Evolutionary conservation across 2,797 vertebrate genomes (phyloP).

Genomic region (Danio aesculapii): DNA sequence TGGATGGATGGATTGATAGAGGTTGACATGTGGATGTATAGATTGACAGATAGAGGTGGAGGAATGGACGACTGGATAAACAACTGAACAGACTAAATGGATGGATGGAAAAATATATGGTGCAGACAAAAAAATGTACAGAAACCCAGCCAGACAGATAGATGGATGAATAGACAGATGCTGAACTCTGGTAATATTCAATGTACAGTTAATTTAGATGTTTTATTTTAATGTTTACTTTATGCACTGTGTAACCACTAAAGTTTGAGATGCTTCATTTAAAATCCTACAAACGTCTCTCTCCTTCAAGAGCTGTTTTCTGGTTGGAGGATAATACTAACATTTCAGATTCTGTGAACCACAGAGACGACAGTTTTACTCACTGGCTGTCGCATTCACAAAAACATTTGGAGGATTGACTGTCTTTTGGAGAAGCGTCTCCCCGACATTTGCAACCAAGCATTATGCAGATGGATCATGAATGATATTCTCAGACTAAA

Average conservation of each 20-base stretch:
- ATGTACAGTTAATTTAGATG: neutral
- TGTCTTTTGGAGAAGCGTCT: neutral
- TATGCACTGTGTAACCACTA: neutral
- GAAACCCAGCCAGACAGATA: neutral
- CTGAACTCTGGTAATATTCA: neutral
- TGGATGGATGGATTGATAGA: too few relatives aligned
- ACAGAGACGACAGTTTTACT: neutral
- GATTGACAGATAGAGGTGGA: too few relatives aligned
- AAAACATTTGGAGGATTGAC: neutral
- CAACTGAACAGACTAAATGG: neutral
- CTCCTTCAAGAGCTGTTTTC: neutral
- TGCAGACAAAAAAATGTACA: neutral
- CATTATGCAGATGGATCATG: neutral
- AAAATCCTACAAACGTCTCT: neutral
- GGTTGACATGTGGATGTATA: too few relatives aligned
- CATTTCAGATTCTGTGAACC: constrained; percentile 1
- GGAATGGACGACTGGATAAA: neutral
- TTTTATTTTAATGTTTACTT: neutral
- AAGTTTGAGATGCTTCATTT: neutral
- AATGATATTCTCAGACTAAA: neutral
- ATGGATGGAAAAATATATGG: neutral
- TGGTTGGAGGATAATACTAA: constrained; percentile 19
- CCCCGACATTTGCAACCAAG: neutral
- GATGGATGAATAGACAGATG: neutral
- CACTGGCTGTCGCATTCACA: neutral